phyloP scores from a whole-genome alignment of 2,888 invertebrate genomes.

The Rhagonycha fulva region DNA sequence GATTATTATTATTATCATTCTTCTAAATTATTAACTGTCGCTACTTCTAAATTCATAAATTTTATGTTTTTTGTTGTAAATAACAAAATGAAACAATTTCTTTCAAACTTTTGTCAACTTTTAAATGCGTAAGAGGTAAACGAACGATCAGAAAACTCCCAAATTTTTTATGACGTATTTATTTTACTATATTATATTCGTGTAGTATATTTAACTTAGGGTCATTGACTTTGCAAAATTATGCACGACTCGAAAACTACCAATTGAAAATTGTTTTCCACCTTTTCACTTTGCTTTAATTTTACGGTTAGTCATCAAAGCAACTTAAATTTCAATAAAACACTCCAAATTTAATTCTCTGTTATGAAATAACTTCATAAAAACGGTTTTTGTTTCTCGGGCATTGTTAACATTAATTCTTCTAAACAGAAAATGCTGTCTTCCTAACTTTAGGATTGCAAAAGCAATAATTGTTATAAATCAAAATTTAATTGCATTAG shows the following conservation, averaged over 20 bases:
- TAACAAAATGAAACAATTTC: background rate
- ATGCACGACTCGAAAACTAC: slow-evolving; percentile 23
- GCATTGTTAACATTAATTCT: background rate
- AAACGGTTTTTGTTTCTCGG: background rate
- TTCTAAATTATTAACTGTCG: no score
- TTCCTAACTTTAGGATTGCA: background rate
- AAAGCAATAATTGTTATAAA: background rate
- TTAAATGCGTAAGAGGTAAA: background rate
- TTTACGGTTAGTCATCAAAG: background rate
- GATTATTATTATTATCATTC: no score
- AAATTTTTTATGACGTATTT: background rate
- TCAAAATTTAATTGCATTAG: background rate
- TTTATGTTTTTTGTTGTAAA: background rate
- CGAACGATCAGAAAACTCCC: background rate
- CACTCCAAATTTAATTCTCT: background rate
- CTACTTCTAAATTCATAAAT: background rate
- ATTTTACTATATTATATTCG: background rate
- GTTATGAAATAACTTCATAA: background rate
- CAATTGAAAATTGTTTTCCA: background rate
- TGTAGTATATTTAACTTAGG: background rate
- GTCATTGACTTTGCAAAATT: slow-evolving; percentile 32
- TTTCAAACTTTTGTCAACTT: background rate
- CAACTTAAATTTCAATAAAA: background rate
- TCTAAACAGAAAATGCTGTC: background rate
- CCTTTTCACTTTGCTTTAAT: background rate